Conservation (phyloP, 2,113 vertebrate genomes). For the Chionomys nivalis region DNA sequence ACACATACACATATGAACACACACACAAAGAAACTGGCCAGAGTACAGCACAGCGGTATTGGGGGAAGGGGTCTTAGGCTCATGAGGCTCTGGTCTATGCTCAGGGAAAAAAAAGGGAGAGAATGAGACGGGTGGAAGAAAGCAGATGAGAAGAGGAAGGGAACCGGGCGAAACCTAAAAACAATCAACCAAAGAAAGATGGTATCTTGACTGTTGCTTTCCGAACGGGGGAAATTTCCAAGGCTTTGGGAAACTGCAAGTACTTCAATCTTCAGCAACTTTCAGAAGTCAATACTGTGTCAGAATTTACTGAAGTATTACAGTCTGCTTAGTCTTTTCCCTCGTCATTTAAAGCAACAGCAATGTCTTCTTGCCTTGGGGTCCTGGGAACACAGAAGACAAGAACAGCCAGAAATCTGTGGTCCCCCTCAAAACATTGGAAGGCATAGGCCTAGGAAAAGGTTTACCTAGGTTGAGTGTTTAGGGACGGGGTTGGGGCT, state of each 20-base stretch:
- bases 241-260: not conserved
- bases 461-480: not conserved
- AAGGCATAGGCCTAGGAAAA: not conserved
- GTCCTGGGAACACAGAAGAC: not conserved
- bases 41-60: not conserved
- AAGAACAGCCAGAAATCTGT: not conserved
- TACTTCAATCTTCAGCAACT: conserved; percentile 31
- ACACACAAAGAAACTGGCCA: not conserved
- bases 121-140: not conserved
- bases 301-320: not conserved
- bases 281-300: not conserved
- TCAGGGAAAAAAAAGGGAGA: no score
- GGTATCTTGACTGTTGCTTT: not conserved
- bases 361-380: not conserved
- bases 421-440: not conserved
- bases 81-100: no score
- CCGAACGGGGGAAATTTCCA: not conserved
- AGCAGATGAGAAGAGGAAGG: not conserved
- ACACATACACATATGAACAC: not conserved
- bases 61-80: no score
- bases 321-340: not conserved
- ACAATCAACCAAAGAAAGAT: not conserved
- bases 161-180: not conserved
- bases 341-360: not conserved
- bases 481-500: not conserved